Base-by-base conservation (phyloP, 2,797 vertebrate species). In the Taeniopygia guttata region DNA sequence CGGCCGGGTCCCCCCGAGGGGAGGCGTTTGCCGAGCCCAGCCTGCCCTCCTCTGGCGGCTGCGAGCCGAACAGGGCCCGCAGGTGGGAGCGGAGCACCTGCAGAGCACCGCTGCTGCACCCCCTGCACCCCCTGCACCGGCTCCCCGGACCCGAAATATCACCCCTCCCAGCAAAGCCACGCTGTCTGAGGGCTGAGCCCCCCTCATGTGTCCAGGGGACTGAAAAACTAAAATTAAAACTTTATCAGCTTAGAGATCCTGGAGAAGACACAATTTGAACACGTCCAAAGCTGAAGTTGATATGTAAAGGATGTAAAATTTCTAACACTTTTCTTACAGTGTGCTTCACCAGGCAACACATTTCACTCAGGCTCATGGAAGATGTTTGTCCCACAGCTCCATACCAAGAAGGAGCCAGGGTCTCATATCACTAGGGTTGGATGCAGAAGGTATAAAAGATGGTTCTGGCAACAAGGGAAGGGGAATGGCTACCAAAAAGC, bases 21-120 rank as follows among this genome's bases (percentile, higher is more conserved):
- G 8, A 40, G 29, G 21, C 1, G 5, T 94, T 95, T 38, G 40
- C 62, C 3, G 10, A 86, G 90, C 70, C 30, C 91, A 80, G 91
- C 14, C 51, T 23, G 86, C 97, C 97, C 97, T 96, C 98, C 97
- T 90, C 95, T 22, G 97, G 94, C 1, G 13, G 89, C 88, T 73
- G 46, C 1, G 7, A 8, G 76, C 8, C 52, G 63, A 62, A 69
- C 96, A 93, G 62, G 3, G 2, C 23, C 29, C 51, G 1, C 7
- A 54, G 38, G 23, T 1, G 32, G 20, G 45, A 81, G 48, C 2
- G 1, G 18, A 56, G 73, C 54, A 36, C 38, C 73, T 11, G 34
- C 59, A 34, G 27, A 36, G 56, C 1, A 1, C 11, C 46, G 5
- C 22, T 3, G 1, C 70, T 27, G 26, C 52, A 6, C 11, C n/a